Conservation (phyloP, 1,140 invertebrate genomes). For the Cotesia typhae region DNA sequence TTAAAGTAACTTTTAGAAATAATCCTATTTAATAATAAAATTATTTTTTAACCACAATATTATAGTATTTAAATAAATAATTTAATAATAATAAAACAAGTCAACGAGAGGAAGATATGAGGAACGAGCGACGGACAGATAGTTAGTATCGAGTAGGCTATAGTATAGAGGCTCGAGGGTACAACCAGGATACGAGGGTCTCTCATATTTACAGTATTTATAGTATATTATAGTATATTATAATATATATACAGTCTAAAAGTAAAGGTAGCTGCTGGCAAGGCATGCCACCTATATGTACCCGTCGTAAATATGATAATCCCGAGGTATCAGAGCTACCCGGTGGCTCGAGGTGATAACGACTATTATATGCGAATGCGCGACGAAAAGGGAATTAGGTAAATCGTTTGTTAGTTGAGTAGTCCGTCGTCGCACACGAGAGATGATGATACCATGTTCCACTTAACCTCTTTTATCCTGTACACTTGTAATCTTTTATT, state of each 20-base stretch:
- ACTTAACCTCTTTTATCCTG: constrained; percentile 3
- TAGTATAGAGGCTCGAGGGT: too few species aligned
- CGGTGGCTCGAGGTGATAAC: constrained; percentile 56
- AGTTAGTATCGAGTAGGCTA: too few species aligned
- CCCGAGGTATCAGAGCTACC: constrained; percentile 55
- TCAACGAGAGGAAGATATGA: too few species aligned
- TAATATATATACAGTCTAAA: not conserved
- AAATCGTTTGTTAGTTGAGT: constrained; percentile 43
- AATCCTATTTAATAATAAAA: too few species aligned
- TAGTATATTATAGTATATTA: not conserved
- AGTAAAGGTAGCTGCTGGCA: not conserved
- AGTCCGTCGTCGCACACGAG: constrained; percentile 34
- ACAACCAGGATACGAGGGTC: not conserved
- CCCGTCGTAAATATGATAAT: constrained; percentile 63
- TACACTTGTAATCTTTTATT: not conserved
- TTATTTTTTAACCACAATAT: too few species aligned
- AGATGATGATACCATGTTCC: constrained; percentile 35
- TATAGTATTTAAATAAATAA: too few species aligned
- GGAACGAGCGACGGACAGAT: too few species aligned
- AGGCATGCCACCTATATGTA: constrained; percentile 32
- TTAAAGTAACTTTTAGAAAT: too few species aligned
- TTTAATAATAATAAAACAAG: too few species aligned
- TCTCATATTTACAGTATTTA: not conserved
- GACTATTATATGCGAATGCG: constrained; percentile 59
- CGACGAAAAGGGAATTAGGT: constrained; percentile 43